These are phyloP conservation scores for Ylistrum balloti DNA, from an alignment of 1,140 invertebrate species.

Conservation along the genomic window DNA sequence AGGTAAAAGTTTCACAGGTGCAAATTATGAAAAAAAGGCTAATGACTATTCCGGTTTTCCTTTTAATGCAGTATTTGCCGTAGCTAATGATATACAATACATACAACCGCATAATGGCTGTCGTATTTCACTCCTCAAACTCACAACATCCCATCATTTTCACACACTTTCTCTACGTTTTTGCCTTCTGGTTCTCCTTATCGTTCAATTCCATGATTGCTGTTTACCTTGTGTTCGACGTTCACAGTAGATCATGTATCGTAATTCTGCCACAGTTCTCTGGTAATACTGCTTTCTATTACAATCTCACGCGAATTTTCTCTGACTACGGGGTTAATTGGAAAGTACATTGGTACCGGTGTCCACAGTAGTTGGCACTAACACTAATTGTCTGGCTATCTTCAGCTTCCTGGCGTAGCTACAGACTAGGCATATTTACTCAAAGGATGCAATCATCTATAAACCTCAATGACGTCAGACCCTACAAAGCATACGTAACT, in stretches of 20 bases:
- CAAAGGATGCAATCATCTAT: constrained; percentile 17
- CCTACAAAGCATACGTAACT: neutral
- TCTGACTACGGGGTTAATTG: neutral
- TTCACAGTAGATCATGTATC: constrained; percentile 8
- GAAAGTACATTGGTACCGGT: neutral
- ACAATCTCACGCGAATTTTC: neutral
- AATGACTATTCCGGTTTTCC: neutral
- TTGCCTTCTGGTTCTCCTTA: constrained; percentile 13
- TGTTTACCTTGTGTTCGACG: neutral
- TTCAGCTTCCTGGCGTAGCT: constrained; percentile 20
- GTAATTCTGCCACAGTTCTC: neutral
- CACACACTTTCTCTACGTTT: constrained; percentile 28
- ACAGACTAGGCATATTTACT: constrained; percentile 19
- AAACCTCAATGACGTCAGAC: constrained; percentile 27
- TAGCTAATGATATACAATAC: neutral
- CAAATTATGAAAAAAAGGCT: neutral
- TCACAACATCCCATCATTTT: neutral
- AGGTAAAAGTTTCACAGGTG: too few species aligned
- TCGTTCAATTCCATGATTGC: constrained; percentile 5
- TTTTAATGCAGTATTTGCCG: neutral
- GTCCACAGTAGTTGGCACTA: constrained; percentile 13
- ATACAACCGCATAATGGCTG: neutral
- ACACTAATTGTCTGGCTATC: constrained; percentile 2
- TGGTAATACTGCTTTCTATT: neutral
- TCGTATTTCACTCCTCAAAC: constrained; percentile 38